phyloP scores from a whole-genome alignment of 2,888 invertebrate genomes.

The Himalopsyche tibetana region DNA sequence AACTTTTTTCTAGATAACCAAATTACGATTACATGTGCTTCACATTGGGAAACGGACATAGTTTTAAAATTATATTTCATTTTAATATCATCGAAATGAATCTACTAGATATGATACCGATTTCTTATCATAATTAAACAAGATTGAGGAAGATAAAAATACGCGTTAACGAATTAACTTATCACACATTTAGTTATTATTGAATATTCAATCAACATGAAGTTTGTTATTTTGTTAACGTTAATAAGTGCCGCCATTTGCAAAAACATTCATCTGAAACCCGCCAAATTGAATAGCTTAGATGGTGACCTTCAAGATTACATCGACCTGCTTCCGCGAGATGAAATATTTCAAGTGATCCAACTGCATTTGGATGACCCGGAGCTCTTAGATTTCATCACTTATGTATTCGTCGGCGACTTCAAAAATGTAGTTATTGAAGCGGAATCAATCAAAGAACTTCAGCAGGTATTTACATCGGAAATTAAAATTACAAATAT shows the following conservation, averaged over 20 bases:
- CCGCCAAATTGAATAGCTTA: not conserved
- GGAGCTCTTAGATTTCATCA: slow-evolving; percentile 28
- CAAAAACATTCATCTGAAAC: not conserved
- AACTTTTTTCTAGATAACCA: too few relatives aligned
- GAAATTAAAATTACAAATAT: too few relatives aligned
- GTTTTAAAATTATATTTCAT: too few relatives aligned
- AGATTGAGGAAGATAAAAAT: not conserved
- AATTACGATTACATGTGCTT: too few relatives aligned
- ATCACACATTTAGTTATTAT: not conserved
- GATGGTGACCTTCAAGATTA: slow-evolving; percentile 38
- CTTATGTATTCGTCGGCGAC: slow-evolving; percentile 8
- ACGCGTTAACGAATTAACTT: slow-evolving; percentile 5
- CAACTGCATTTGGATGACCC: slow-evolving; percentile 17
- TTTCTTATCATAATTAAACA: not conserved
- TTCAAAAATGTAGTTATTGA: slow-evolving; percentile 45
- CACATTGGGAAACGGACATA: too few relatives aligned
- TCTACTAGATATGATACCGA: not conserved
- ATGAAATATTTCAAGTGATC: slow-evolving; percentile 26
- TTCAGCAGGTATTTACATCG: slow-evolving; percentile 9
- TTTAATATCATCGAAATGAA: too few relatives aligned
- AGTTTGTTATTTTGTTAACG: slow-evolving; percentile 16
- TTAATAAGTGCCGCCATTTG: slow-evolving; percentile 5
- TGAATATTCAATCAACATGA: slow-evolving; percentile 34
- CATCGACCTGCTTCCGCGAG: slow-evolving; percentile 15
- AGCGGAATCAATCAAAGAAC: slow-evolving; percentile 22